Conservation (phyloP, 2,113 vertebrate genomes). For the Carassius carassius region DNA sequence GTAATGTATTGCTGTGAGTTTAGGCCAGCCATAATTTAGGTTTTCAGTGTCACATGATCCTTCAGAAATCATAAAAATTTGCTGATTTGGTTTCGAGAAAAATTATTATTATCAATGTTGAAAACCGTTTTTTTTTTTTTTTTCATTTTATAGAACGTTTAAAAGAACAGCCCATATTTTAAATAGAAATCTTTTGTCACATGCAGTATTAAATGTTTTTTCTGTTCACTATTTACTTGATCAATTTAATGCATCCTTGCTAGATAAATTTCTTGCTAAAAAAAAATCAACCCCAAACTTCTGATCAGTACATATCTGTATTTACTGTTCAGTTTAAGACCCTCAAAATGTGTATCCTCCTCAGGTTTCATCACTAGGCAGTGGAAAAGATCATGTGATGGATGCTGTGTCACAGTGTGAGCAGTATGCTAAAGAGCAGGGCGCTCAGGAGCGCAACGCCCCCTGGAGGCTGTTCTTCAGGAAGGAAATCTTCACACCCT, state of each 20-base stretch:
- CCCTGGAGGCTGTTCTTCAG: constrained; percentile 98
- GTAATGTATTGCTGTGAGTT: neutral
- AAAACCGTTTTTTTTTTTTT: neutral
- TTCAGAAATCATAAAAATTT: neutral
- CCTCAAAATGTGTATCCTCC: neutral
- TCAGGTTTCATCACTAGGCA: constrained; percentile 95
- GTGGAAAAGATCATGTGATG: constrained; percentile 95
- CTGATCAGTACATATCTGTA: neutral
- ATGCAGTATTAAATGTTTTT: neutral
- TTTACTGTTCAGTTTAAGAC: neutral
- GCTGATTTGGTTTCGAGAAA: neutral
- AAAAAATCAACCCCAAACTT: neutral
- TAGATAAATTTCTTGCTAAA: neutral
- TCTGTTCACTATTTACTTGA: neutral
- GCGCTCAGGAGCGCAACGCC: constrained; percentile 94
- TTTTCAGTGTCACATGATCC: neutral
- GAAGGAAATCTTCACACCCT: constrained; percentile 96
- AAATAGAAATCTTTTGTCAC: neutral
- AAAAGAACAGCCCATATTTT: neutral
- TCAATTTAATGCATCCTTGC: neutral
- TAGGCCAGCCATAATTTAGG: neutral
- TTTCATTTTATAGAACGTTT: neutral
- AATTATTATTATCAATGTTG: neutral
- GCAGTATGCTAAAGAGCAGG: constrained; percentile 97
- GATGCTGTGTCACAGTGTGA: constrained; percentile 97